Conservation (phyloP, 2,888 invertebrate species). For the Lasioglossum calceatum region DNA sequence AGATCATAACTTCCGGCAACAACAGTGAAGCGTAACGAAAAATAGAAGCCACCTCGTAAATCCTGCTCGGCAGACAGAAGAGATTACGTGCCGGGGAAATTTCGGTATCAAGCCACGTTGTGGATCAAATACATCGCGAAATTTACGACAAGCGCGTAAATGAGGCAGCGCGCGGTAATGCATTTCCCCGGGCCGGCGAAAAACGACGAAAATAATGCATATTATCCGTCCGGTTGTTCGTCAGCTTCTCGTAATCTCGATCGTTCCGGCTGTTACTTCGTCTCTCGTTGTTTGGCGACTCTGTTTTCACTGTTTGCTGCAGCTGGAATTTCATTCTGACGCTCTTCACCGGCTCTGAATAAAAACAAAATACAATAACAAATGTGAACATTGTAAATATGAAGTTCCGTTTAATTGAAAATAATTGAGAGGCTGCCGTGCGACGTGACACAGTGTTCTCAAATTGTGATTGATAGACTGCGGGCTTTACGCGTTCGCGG, state of each 20-base stretch:
- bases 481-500: not conserved
- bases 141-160: constrained; percentile 27
- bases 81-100: constrained; percentile 19
- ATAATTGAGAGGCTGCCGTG: too few relatives aligned
- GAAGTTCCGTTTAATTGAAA: not conserved
- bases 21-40: not conserved
- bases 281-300: not conserved
- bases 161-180: constrained; percentile 21
- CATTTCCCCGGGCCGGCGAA: not conserved
- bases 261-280: not conserved
- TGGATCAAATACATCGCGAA: constrained; percentile 8
- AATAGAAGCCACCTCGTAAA: constrained; percentile 13
- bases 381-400: rapidly evolving
- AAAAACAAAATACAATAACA: not conserved
- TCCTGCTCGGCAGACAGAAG: not conserved
- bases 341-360: not conserved
- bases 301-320: not conserved
- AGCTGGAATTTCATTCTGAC: too few relatives aligned
- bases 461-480: not conserved
- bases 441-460: not conserved
- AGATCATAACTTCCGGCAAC: constrained; percentile 22
- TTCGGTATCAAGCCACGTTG: constrained; percentile 18
- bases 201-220: not conserved
- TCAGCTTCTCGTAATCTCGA: not conserved
- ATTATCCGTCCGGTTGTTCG: constrained; percentile 11